Base-by-base conservation (phyloP, 2,797 vertebrate species). In the Cirrhinus mrigala region DNA sequence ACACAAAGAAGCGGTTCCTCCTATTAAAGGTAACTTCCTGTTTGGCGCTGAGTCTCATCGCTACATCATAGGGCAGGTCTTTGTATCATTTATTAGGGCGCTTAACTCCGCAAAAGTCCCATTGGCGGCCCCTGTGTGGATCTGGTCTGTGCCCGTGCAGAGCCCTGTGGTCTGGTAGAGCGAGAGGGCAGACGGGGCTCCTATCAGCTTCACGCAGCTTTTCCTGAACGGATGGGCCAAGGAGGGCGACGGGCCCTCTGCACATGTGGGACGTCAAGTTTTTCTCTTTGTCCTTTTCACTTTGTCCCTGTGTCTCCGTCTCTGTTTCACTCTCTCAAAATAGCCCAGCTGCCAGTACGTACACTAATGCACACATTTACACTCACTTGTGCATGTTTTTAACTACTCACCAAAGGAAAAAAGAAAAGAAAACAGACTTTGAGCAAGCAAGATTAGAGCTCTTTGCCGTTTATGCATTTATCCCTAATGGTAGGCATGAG, bases 161-260 rank as follows among this genome's bases (percentile, higher is more conserved):
- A 78, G 56, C 73, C 80, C 56, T 73, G 33, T 40, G 52, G 48
- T 73, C 56, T 44, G 58, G 60, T 18, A 66, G 74, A 85, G 78
- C 29, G 4, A 82, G 73, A 85, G 88, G 87, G 68, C 83, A 82
- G 85, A 88, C 82, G 3, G 83, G 81, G 68, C 86, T 84, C 18
- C 74, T 92, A 92, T 92, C 91, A 91, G 90, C 85, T 50, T 68
- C 75, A 73, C 22, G 29, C 90, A 92, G 90, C 84, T 86, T 87
- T 92, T 92, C 91, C 92, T 92, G 89, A 78, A 64, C 85, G 86
- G 86, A 88, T 90, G 75, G 84, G 88, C 66, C 78, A 86, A 71
- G 68, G 80, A 86, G 83, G 82, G 87, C 76, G 87, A 90, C n/a
- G 40, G 74, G 29, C 76, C 64, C 71, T 52, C 85, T 79, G 80